Conservation (phyloP, 2,113 vertebrate genomes). For the Crotalus viridis region DNA sequence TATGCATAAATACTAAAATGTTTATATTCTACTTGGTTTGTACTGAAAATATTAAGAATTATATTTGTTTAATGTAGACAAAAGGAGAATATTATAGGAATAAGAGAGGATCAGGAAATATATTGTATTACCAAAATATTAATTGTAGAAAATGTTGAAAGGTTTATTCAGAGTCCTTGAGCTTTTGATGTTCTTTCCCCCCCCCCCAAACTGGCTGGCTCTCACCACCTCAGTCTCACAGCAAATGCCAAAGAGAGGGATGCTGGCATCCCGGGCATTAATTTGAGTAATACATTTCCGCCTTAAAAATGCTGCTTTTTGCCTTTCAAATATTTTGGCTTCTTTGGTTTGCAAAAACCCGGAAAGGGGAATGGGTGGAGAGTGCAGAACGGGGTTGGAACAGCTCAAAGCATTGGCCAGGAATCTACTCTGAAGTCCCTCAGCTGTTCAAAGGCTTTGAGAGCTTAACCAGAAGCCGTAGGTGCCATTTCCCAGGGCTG, state of each 20-base stretch:
- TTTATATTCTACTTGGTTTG: too few relatives aligned
- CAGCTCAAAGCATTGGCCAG: constrained; percentile 45
- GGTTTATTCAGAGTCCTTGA: background rate
- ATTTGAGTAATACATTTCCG: background rate
- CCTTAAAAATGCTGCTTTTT: background rate
- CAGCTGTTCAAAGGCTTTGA: constrained; percentile 52
- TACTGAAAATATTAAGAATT: too few relatives aligned
- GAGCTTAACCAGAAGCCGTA: constrained; percentile 25
- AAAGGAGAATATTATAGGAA: too few relatives aligned
- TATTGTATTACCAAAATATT: too few relatives aligned
- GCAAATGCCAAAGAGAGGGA: background rate
- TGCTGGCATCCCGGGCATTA: background rate
- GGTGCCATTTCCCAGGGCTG: constrained; percentile 38
- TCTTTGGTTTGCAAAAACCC: background rate
- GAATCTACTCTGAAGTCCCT: constrained; percentile 34
- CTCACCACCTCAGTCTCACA: background rate
- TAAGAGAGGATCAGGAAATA: too few relatives aligned
- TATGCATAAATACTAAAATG: too few relatives aligned
- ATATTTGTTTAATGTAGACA: too few relatives aligned
- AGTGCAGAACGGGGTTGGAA: background rate
- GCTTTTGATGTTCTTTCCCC: background rate
- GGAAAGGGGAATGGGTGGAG: background rate
- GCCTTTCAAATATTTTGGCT: background rate
- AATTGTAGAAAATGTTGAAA: too few relatives aligned
- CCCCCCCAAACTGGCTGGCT: background rate